phyloP scores from a whole-genome alignment of 2,888 invertebrate species.

The Strigamia crassipes region DNA sequence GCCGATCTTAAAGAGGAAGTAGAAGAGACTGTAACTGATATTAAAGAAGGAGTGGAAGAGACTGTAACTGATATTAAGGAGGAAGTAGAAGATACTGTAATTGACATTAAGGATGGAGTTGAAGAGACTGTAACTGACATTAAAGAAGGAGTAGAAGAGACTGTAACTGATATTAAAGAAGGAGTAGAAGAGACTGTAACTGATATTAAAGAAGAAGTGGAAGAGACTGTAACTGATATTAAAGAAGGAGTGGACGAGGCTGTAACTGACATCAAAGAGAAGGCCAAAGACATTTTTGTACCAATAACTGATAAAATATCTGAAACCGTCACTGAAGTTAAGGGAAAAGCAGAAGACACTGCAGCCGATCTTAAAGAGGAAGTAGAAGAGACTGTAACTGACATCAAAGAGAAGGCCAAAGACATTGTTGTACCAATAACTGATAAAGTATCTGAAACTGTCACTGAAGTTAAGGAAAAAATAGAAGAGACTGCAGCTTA shows the following conservation, averaged over 20 bases:
- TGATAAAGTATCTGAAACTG: neutral
- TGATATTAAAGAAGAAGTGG: no score
- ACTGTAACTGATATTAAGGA: neutral
- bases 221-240: neutral
- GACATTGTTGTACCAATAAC: slow-evolving; percentile 49
- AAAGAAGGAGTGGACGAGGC: neutral
- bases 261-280: slow-evolving; percentile 58
- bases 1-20: neutral
- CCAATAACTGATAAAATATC: slow-evolving; percentile 60
- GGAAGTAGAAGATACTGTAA: neutral
- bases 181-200: no score
- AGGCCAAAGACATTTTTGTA: slow-evolving; percentile 63
- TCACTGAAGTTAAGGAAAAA: slow-evolving; percentile 50
- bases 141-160: neutral
- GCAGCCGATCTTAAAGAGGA: slow-evolving; percentile 49
- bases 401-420: no score
- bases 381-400: no score
- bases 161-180: no score
- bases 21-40: no score
- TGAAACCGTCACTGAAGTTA: slow-evolving; percentile 49
- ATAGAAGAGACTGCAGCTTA: no score
- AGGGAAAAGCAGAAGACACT: slow-evolving; percentile 49
- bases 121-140: no score
- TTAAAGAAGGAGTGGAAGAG: neutral
- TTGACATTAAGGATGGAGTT: no score